These are phyloP conservation scores for Valencia hispanica DNA, from an alignment of 2,797 vertebrate species.

Conservation along the genomic window DNA sequence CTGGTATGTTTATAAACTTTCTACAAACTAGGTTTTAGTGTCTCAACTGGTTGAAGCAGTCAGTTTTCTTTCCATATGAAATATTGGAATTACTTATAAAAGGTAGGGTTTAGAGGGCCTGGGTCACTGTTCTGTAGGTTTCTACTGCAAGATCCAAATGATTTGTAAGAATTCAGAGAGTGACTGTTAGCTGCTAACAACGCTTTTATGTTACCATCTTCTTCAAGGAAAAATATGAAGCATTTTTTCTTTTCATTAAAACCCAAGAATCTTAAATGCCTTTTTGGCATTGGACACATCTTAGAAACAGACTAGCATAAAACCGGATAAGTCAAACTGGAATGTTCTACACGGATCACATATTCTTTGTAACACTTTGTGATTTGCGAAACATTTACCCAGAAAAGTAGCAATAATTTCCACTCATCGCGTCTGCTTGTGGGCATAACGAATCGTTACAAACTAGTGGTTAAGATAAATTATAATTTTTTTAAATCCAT, in stretches of 20 bases:
- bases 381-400: not conserved
- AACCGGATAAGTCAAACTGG: not conserved
- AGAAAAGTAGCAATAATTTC: not conserved
- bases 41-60: not conserved
- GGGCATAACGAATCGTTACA: not conserved
- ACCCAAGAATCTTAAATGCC: not conserved
- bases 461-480: not conserved
- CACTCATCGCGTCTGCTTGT: not conserved
- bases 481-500: not conserved
- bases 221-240: not conserved
- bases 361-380: not conserved
- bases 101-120: not conserved
- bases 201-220: not conserved
- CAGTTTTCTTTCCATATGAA: not conserved
- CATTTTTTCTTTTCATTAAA: not conserved
- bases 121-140: not conserved
- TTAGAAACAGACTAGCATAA: not conserved
- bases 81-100: not conserved
- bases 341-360: not conserved
- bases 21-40: not conserved
- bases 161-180: not conserved
- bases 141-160: not conserved
- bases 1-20: not conserved
- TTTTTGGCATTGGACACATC: too few species aligned
- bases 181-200: not conserved